These are phyloP conservation scores for Ecdyonurus torrentis DNA, from an alignment of 2,888 invertebrate genomes.

Conservation along the genomic window DNA sequence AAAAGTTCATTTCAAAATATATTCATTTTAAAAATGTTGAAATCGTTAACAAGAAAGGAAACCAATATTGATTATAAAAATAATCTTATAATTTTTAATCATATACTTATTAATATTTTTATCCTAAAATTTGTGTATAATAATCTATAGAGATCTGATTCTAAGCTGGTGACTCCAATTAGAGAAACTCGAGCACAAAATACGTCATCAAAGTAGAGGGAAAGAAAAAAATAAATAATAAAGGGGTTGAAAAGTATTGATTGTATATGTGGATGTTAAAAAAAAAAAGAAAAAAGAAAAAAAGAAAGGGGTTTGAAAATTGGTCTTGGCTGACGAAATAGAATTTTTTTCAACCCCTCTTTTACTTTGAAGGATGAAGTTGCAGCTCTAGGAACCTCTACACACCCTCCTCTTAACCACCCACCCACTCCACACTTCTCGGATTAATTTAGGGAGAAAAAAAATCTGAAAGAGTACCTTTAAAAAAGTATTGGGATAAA, in stretches of 20 bases:
- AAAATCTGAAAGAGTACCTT: conserved; percentile 3
- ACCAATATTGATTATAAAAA: no score
- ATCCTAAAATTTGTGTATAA: no score
- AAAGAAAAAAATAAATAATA: background rate
- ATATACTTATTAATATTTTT: no score
- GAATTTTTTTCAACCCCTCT: conserved; percentile 1
- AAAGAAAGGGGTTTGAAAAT: conserved; percentile 4
- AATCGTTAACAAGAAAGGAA: no score
- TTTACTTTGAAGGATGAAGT: background rate
- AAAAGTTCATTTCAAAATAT: no score
- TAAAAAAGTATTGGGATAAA: background rate
- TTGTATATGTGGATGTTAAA: background rate
- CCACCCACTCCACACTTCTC: background rate
- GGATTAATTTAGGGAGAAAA: conserved; percentile 3
- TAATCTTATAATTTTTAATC: no score
- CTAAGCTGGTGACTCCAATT: background rate
- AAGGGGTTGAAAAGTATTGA: background rate
- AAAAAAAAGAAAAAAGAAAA: no score
- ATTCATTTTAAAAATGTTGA: no score
- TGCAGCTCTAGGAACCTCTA: background rate
- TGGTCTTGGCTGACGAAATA: conserved; percentile 1
- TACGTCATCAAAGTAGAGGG: background rate
- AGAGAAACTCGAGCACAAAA: background rate
- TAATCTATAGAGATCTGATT: no score
- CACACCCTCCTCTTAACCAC: background rate